Conservation (phyloP, 2,113 vertebrate species). For the Zosterops hypoxanthus region DNA sequence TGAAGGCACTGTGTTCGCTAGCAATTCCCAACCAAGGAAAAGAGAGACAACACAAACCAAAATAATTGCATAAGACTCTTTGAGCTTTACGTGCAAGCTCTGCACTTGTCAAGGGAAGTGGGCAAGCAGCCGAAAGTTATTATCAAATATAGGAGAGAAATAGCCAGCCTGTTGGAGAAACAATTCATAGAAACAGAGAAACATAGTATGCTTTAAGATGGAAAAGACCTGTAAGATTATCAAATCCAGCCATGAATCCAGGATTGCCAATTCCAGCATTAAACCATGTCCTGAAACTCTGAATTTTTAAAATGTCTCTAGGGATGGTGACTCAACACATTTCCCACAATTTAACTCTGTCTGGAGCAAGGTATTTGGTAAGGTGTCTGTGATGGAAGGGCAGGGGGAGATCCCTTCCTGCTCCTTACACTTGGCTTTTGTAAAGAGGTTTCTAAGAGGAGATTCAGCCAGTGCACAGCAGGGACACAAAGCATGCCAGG, state of each 20-base stretch:
- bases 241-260: neutral
- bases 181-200: neutral
- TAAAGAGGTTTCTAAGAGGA: neutral
- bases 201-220: neutral
- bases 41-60: neutral
- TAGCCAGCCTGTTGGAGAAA: neutral
- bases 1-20: slow-evolving; percentile 20
- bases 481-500: neutral
- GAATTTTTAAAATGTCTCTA: neutral
- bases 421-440: neutral
- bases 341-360: neutral
- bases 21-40: slow-evolving; percentile 25
- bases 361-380: neutral
- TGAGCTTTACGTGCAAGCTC: neutral
- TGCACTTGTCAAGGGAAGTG: neutral
- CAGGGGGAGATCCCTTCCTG: neutral
- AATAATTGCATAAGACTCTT: slow-evolving; percentile 30
- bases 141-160: neutral
- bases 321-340: neutral
- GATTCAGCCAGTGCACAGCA: neutral
- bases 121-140: slow-evolving; percentile 31
- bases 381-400: neutral
- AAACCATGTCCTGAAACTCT: neutral
- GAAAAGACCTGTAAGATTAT: neutral
- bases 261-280: neutral